Base-by-base conservation (phyloP, 2,797 vertebrate genomes). In the Okamejei kenojei region DNA sequence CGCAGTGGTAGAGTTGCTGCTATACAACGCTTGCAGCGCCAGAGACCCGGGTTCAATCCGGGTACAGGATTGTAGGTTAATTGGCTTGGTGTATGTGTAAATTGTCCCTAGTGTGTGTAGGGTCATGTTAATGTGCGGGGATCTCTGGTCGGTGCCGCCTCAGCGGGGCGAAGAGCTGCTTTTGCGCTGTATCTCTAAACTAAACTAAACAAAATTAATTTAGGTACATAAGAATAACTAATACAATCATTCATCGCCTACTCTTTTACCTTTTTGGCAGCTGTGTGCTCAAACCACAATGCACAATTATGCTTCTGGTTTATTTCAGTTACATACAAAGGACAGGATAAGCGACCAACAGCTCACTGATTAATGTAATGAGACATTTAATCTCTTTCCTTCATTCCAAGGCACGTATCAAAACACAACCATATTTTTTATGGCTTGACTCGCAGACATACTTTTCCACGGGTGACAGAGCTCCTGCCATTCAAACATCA, bases 381-480 rank as follows among this genome's bases (percentile, higher is more conserved):
- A 10, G 45, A 82, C 2, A 26, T 58, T 79, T 82, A 58, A 82
- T 82, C 80, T 58, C 23, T 29, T 82, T 82, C 21, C 45, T 58
- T 82, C 23, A 29, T 82, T 58, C 45, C 45, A 58, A 45, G 2
- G 21, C 26, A 8, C 45, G 58, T 58, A 82, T 26, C 21, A 54
- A 82, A 82, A 82, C 45, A 82, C 80, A 82, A 82, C 54, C 38
- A 81, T 23, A 81, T 23, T 81, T 81, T 81, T 82, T 38, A 10
- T 58, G 21, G 80, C 21, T 54, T 81, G 80, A 81, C 32, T 82
- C 80, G 58, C 78, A 80, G 80, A 82, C 2, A 10, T 29, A 29
- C 1, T 29, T 45, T 82, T 82, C 80, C 80, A 82, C 26, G 80
- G 79, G 80, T 82, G 38, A 54, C 38, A 82, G 45, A 2, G 8